phyloP scores from a whole-genome alignment of 2,113 vertebrate genomes.

The Gnathonemus longibarbis region DNA sequence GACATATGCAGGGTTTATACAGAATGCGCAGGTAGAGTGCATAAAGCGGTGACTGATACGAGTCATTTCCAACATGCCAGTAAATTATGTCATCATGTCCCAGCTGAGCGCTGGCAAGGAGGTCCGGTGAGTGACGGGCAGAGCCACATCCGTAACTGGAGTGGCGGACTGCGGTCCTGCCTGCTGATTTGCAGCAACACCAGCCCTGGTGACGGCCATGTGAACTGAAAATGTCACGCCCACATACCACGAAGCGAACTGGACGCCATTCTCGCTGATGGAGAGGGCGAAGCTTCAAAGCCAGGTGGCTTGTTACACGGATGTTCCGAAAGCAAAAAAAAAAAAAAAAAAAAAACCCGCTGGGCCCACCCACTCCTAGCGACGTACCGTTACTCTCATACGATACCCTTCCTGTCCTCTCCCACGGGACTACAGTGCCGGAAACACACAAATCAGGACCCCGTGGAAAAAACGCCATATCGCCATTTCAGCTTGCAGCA shows the following conservation, averaged over 20 bases:
- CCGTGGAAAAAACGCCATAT: background rate
- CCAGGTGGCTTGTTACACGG: background rate
- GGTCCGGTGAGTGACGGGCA: background rate
- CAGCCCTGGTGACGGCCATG: background rate
- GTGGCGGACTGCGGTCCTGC: background rate
- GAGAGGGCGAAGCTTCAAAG: background rate
- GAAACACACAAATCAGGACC: background rate
- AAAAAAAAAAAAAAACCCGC: background rate
- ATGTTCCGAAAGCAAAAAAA: background rate
- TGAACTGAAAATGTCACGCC: constrained; percentile 31
- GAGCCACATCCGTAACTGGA: background rate
- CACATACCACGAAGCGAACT: background rate
- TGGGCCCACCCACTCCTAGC: background rate
- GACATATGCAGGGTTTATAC: background rate
- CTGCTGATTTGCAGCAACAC: background rate
- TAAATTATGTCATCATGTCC: background rate
- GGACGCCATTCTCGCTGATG: background rate
- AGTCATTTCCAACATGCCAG: background rate
- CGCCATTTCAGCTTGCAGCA: background rate
- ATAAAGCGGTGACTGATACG: background rate
- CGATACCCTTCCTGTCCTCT: background rate
- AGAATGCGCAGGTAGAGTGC: background rate
- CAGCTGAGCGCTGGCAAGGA: background rate
- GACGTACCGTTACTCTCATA: background rate
- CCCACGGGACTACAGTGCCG: background rate